These are phyloP conservation scores for Mungos mungo DNA, from an alignment of 2,113 vertebrate species.

Conservation along the genomic window DNA sequence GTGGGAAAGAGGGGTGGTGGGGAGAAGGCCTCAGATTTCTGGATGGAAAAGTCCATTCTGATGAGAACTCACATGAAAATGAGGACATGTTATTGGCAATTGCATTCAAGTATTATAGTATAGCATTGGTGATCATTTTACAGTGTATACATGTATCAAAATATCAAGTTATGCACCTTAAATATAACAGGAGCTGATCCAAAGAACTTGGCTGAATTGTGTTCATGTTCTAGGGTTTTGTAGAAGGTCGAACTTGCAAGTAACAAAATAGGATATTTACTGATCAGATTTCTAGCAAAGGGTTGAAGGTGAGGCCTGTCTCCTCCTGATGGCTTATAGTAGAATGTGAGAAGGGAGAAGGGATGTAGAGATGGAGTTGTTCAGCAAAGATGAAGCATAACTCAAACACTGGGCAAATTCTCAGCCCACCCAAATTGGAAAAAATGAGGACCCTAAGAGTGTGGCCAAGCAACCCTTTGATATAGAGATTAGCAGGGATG, in stretches of 20 bases:
- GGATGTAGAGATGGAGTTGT: background rate
- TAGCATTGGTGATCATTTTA: too few relatives aligned
- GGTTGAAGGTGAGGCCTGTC: background rate
- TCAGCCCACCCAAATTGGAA: background rate
- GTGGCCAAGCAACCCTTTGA: background rate
- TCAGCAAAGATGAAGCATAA: background rate
- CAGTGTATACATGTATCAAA: too few relatives aligned
- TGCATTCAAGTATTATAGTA: too few relatives aligned
- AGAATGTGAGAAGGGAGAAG: background rate
- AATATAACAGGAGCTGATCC: background rate
- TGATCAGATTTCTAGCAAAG: background rate
- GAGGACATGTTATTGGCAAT: background rate
- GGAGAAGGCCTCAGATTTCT: background rate
- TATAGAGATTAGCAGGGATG: background rate
- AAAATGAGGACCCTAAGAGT: background rate
- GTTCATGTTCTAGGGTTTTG: background rate
- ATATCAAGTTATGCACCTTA: too few relatives aligned
- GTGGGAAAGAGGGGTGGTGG: background rate
- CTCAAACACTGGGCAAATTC: background rate
- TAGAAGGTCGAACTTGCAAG: background rate
- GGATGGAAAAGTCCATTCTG: background rate
- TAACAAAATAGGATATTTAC: background rate
- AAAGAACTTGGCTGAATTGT: background rate
- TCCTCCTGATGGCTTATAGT: background rate
- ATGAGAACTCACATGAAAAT: background rate